Conservation (phyloP, 2,888 invertebrate genomes). For the Leucophenga montana region DNA sequence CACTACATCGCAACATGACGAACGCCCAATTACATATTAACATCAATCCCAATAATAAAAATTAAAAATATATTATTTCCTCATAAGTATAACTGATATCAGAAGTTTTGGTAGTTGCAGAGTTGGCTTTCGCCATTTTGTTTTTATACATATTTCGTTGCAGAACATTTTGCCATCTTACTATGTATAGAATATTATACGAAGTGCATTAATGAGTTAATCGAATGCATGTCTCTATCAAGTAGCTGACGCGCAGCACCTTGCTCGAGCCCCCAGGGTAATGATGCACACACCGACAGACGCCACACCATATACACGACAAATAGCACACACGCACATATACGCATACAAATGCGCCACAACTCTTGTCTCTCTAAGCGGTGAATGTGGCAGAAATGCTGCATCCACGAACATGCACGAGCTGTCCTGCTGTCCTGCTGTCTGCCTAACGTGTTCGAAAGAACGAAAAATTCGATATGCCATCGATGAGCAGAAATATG, state of each 20-base stretch:
- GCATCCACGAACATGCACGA: slow-evolving; percentile 12
- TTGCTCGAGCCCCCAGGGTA: slow-evolving; percentile 18
- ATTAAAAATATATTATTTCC: too few relatives aligned
- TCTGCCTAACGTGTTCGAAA: not conserved
- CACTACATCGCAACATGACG: too few relatives aligned
- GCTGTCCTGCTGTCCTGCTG: not conserved
- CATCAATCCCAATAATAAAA: too few relatives aligned
- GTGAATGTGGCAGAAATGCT: slow-evolving; percentile 1
- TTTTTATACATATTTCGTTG: too few relatives aligned
- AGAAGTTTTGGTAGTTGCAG: too few relatives aligned
- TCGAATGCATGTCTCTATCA: not conserved
- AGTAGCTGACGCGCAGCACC: not conserved
- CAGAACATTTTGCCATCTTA: too few relatives aligned
- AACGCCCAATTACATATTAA: too few relatives aligned
- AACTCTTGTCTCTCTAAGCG: not conserved
- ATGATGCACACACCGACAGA: slow-evolving; percentile 22
- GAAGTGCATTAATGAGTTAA: not conserved
- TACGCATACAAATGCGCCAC: too few relatives aligned
- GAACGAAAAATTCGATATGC: slow-evolving; percentile 20
- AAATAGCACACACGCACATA: not conserved
- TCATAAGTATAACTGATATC: too few relatives aligned
- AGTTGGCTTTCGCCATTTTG: too few relatives aligned
- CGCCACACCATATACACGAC: not conserved
- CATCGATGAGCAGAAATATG: not conserved
- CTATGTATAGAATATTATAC: too few relatives aligned